Evolutionary conservation across 2,797 vertebrate genomes (phyloP).

Genomic region (Arctocebus calabarensis): DNA sequence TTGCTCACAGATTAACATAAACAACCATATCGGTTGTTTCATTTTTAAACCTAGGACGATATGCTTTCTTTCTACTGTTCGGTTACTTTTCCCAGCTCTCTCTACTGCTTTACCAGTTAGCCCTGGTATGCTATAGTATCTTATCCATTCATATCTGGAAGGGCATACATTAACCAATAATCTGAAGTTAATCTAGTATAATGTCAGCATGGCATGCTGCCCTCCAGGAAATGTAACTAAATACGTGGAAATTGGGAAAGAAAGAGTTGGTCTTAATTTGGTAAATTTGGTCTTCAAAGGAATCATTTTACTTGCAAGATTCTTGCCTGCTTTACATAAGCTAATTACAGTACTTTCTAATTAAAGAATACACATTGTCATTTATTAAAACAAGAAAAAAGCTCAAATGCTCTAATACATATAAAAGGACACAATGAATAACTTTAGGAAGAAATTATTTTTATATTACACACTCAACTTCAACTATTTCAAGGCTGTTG

Average conservation of each 20-base stretch:
- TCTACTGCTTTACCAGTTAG: neutral
- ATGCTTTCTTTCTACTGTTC: neutral
- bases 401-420: neutral
- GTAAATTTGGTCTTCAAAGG: slow-evolving; percentile 37
- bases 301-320: slow-evolving; percentile 43
- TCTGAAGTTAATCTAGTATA: neutral
- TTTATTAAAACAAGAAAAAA: slow-evolving; percentile 9
- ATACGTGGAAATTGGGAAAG: neutral
- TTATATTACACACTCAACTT: neutral
- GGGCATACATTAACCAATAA: neutral
- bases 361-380: neutral
- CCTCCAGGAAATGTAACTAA: slow-evolving; percentile 25
- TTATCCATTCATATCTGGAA: neutral
- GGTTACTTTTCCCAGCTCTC: neutral
- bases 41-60: neutral
- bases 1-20: slow-evolving; percentile 30
- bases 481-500: neutral
- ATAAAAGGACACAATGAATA: neutral
- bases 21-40: neutral
- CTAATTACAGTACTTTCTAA: slow-evolving; percentile 21
- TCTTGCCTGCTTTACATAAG: neutral
- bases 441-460: neutral
- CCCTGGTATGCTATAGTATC: neutral
- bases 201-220: neutral
- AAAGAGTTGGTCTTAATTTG: neutral